Conservation (phyloP, 2,113 vertebrate genomes). For the Tachysurus vachellii region DNA sequence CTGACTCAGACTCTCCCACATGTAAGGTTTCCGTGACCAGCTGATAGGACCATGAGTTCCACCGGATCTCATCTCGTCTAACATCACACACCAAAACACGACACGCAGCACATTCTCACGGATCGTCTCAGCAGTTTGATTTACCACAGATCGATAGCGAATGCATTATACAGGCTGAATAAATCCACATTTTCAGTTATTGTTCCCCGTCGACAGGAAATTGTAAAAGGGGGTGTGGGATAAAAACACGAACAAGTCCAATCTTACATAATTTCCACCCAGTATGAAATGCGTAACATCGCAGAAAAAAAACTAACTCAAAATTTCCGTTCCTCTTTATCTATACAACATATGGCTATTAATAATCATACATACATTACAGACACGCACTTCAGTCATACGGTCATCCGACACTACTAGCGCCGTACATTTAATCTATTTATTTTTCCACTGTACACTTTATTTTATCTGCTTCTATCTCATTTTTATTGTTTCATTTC, state of each 20-base stretch:
- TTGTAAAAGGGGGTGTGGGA: not conserved
- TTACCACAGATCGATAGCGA: not conserved
- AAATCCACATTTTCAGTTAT: not conserved
- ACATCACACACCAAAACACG: not conserved
- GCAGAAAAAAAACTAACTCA: not conserved
- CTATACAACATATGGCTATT: no score
- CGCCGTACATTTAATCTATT: not conserved
- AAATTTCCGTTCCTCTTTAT: not conserved
- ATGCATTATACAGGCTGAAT: not conserved
- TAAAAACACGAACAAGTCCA: not conserved
- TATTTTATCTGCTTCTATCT: no score
- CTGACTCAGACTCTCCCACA: constrained; percentile 59
- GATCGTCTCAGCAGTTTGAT: constrained; percentile 48
- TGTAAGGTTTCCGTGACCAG: constrained; percentile 52
- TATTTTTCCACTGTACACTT: no score
- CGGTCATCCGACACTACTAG: no score
- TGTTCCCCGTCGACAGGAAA: not conserved
- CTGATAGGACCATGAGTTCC: constrained; percentile 48
- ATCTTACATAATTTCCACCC: no score
- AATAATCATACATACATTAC: no score
- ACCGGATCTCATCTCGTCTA: constrained; percentile 58
- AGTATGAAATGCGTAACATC: not conserved
- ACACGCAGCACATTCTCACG: constrained; percentile 58
- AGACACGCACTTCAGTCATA: no score
- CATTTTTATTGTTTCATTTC: no score